phyloP scores from a whole-genome alignment of 2,888 invertebrate species.

The Carterocephalus palaemon region DNA sequence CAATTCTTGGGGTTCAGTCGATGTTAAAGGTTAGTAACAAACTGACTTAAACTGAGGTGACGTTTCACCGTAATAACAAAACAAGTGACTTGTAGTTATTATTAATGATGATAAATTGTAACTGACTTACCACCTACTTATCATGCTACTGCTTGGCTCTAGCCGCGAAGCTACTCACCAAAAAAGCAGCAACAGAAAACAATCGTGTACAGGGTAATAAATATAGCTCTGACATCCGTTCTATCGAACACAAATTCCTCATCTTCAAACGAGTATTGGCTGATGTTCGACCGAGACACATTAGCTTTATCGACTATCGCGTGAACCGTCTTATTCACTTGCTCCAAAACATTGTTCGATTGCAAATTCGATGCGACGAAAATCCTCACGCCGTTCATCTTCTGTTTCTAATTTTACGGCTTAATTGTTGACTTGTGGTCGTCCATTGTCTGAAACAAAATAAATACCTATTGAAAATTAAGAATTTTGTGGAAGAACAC shows the following conservation, averaged over 20 bases:
- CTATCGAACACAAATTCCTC: constrained; percentile 88
- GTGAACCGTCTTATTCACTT: constrained; percentile 43
- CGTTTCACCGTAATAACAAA: too few species aligned
- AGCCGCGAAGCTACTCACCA: constrained; percentile 84
- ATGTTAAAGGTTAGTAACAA: too few species aligned
- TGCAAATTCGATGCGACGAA: constrained; percentile 48
- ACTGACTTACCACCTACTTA: too few species aligned
- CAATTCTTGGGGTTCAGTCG: too few species aligned
- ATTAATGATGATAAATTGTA: too few species aligned
- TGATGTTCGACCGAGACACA: constrained; percentile 47
- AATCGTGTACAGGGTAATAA: constrained; percentile 86
- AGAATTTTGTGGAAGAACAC: too few species aligned
- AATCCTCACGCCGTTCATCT: constrained; percentile 50
- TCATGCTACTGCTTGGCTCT: too few species aligned
- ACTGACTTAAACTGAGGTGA: too few species aligned
- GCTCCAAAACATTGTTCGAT: constrained; percentile 41
- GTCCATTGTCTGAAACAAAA: constrained; percentile 53
- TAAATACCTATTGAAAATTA: too few species aligned
- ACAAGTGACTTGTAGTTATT: too few species aligned
- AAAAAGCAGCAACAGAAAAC: constrained; percentile 91
- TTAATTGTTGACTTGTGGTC: constrained; percentile 25
- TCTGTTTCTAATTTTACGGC: constrained; percentile 30
- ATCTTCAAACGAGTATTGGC: constrained; percentile 46
- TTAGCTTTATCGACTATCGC: constrained; percentile 34
- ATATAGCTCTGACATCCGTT: constrained; percentile 84